Conservation (phyloP, 2,113 vertebrate species). For the Cyprinus carpio region DNA sequence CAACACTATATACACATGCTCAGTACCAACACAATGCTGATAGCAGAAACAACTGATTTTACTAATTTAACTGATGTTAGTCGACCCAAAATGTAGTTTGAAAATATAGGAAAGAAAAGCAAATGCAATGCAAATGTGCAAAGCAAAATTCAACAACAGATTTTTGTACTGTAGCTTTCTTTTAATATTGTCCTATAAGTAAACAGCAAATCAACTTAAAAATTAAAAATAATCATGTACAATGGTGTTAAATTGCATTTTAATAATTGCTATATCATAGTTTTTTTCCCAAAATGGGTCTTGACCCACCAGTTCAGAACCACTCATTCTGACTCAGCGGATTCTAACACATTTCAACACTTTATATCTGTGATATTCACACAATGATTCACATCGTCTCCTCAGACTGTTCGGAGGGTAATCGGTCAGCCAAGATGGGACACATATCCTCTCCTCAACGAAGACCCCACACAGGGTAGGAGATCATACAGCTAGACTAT, state of each 20-base stretch:
- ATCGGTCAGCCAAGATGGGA: constrained; percentile 4
- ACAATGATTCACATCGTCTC: constrained; percentile 16
- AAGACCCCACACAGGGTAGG: constrained; percentile 27
- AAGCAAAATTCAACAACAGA: neutral
- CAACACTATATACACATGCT: too few species aligned
- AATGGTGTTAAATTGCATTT: neutral
- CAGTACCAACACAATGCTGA: too few species aligned
- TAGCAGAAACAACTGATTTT: neutral
- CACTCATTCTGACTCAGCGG: neutral
- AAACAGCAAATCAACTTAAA: neutral
- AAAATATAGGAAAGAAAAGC: neutral
- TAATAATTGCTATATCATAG: neutral
- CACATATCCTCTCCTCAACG: constrained; percentile 3
- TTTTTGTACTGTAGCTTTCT: too few species aligned
- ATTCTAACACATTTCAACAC: neutral
- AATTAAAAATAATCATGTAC: neutral
- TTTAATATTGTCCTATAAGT: too few species aligned
- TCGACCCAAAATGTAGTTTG: neutral
- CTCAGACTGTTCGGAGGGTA: neutral
- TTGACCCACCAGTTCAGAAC: neutral
- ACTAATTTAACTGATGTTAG: neutral
- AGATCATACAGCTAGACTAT: constrained; percentile 31
- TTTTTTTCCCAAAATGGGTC: neutral
- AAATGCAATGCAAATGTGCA: neutral
- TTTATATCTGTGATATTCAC: neutral